Conservation (phyloP, 2,888 invertebrate genomes). For the Stenodera caucasica region DNA sequence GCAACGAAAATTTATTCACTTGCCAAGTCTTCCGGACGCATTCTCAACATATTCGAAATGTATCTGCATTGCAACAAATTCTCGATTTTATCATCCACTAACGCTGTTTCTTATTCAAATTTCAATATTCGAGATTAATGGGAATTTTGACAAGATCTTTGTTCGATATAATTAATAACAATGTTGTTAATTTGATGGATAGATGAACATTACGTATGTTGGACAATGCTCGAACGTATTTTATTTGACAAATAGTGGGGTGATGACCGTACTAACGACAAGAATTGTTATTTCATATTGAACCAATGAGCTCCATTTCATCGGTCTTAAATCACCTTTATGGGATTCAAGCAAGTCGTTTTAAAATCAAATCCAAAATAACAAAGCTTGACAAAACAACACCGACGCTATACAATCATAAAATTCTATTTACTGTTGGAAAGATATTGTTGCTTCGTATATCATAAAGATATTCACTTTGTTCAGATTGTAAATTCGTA, state of each 20-base stretch:
- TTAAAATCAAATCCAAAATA: conserved; percentile 41
- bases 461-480: conserved; percentile 39
- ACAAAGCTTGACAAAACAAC: conserved; percentile 41
- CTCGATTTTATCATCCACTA: no score
- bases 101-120: no score
- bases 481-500: conserved; percentile 33
- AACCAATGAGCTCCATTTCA: conserved; percentile 41
- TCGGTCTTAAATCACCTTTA: conserved; percentile 43
- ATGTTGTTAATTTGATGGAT: conserved; percentile 15
- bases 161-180: conserved; percentile 15
- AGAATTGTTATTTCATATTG: conserved; percentile 44
- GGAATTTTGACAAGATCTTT: background rate
- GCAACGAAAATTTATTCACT: conserved; percentile 25
- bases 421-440: conserved; percentile 41
- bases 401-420: conserved; percentile 29
- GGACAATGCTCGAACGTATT: conserved; percentile 20
- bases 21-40: conserved; percentile 22
- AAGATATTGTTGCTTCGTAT: conserved; percentile 38
- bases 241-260: conserved; percentile 34
- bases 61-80: conserved; percentile 9
- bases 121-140: no score
- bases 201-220: conserved; percentile 12
- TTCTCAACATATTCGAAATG: conserved; percentile 14
- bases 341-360: conserved; percentile 36
- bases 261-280: conserved; percentile 41